phyloP scores from a whole-genome alignment of 1,140 invertebrate genomes.

The Pseudomyrmex cubaensis region DNA sequence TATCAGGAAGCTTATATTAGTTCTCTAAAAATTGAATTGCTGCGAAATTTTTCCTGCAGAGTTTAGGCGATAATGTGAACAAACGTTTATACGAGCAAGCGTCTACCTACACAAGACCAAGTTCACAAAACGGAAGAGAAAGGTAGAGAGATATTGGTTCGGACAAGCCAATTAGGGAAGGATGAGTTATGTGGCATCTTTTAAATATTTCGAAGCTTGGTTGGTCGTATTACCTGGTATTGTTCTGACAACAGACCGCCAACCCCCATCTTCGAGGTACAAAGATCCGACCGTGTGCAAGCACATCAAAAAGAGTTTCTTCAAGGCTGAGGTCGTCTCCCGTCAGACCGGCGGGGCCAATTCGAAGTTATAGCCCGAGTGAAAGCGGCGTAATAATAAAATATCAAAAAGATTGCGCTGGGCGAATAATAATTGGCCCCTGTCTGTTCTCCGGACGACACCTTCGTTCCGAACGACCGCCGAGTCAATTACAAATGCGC shows the following conservation, averaged over 20 bases:
- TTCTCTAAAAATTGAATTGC: background rate
- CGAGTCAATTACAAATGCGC: constrained; percentile 55
- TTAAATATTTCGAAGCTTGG: constrained; percentile 46
- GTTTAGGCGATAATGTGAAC: background rate
- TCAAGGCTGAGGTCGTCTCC: background rate
- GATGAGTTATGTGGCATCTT: constrained; percentile 61
- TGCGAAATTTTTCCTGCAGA: constrained; percentile 36
- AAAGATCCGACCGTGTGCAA: background rate
- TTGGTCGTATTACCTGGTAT: constrained; percentile 10
- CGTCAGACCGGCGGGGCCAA: background rate
- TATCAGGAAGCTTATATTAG: background rate
- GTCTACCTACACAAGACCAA: background rate
- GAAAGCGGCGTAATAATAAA: constrained; percentile 63
- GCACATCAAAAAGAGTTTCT: background rate
- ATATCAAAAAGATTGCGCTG: constrained; percentile 53
- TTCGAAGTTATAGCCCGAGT: constrained; percentile 29
- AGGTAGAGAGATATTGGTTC: constrained; percentile 56
- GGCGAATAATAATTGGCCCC: constrained; percentile 65
- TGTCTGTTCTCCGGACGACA: constrained; percentile 10
- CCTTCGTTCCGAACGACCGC: constrained; percentile 4
- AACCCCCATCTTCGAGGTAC: background rate
- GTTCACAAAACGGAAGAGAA: constrained; percentile 18
- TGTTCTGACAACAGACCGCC: constrained; percentile 46
- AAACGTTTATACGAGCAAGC: constrained; percentile 41
- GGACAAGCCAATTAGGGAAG: constrained; percentile 65